Conservation (phyloP, 2,888 invertebrate species). For the Apodemia zela region DNA sequence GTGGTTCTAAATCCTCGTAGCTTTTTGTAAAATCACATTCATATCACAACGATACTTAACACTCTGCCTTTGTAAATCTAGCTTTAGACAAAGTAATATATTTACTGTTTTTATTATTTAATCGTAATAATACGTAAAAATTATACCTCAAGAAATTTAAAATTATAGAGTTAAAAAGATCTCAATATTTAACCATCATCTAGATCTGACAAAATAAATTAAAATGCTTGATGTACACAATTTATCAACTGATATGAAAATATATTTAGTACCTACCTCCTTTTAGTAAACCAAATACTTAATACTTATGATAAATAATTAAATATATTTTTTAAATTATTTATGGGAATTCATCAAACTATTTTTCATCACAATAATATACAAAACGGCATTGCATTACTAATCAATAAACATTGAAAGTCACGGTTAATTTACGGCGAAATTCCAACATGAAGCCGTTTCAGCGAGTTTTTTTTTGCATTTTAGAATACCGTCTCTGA, state of each 20-base stretch:
- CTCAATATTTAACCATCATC: slow-evolving; percentile 25
- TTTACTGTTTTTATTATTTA: slow-evolving; percentile 4
- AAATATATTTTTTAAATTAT: slow-evolving; percentile 5
- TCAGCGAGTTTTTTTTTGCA: not conserved
- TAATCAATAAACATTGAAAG: not conserved
- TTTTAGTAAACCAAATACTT: slow-evolving; percentile 5
- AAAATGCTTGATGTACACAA: not conserved
- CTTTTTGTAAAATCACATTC: slow-evolving; percentile 14
- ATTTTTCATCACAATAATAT: not conserved
- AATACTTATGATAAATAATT: not conserved
- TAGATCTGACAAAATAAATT: slow-evolving; percentile 28
- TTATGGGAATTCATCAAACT: not conserved
- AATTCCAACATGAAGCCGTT: not conserved
- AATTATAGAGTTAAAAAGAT: slow-evolving; percentile 19
- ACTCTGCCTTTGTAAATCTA: slow-evolving; percentile 17
- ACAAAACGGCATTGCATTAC: not conserved
- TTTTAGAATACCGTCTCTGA: not conserved
- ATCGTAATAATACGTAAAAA: slow-evolving; percentile 6
- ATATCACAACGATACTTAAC: slow-evolving; percentile 14
- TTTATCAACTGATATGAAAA: not conserved
- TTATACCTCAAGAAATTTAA: slow-evolving; percentile 3
- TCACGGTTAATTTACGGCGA: not conserved
- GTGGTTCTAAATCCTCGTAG: slow-evolving; percentile 16
- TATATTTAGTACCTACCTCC: slow-evolving; percentile 13
- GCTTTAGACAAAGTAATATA: slow-evolving; percentile 14